Base-by-base conservation (phyloP, 2,113 vertebrate genomes). In the Neomonachus schauinslandi region DNA sequence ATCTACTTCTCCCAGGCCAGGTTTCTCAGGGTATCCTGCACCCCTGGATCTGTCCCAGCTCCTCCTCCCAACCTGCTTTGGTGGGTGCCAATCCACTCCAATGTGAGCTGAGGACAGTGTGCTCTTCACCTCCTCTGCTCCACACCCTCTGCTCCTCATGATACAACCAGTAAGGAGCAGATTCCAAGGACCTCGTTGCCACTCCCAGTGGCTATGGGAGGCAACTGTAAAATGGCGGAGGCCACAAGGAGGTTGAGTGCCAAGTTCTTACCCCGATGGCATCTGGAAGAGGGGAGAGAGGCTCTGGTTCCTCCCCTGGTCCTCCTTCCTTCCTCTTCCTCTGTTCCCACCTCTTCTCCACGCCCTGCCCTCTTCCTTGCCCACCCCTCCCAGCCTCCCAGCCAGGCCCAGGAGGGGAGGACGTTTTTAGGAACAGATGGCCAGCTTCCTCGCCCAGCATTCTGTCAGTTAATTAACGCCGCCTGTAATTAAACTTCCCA, bases 401-500 rank as follows among this genome's bases (percentile, higher is more conserved):
- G 97, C 57, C 0, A 91, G 98, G 98, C 97, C 98, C 97, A 96
- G 2, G 49, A 97, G 89, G 61, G 90, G 95, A 90, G 84, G 92
- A 95, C 39, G 31, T 26, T 95, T 97, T 98, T 92, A 88, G 83
- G 98, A 98, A 99, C 99, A 99, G 99, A 99, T 99, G 99, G 99
- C 97, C 89, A 97, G 98, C 98, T 97, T 97, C 98, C 98, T 98
- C 97, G 96, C 94, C 98, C 98, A 99, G 98, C 98, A 98, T 99
- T 98, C 98, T 99, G 99, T 98, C 99, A 99, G 98, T 99, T 99
- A 99, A 99, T 99, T 99, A 99, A 98, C 98, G 98, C 98, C 99
- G 98, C 98, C 98, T 99, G 99, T 99, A 99, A 99, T 99, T 99
- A 99, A 99, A 99, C 98, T 99, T 98, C 98, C 99, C 99, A 99